Conservation (phyloP, 2,888 invertebrate genomes). For the Malthinus flaveolus region DNA sequence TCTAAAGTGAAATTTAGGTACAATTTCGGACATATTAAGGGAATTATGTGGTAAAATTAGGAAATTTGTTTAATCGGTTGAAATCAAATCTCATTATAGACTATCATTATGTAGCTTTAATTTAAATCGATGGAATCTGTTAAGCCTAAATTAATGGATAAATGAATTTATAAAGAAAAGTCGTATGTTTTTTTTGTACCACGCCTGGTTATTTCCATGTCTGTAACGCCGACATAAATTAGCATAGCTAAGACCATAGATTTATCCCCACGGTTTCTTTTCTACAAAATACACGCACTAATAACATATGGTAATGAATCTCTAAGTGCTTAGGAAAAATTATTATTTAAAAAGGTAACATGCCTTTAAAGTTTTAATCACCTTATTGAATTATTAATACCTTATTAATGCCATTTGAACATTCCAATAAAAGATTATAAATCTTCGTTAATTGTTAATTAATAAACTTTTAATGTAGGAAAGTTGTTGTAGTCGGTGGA, state of each 20-base stretch:
- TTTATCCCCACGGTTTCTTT: slow-evolving; percentile 22
- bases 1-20: too few relatives aligned
- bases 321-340: slow-evolving; percentile 24
- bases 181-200: slow-evolving; percentile 22
- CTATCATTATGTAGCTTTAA: too few relatives aligned
- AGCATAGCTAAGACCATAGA: slow-evolving; percentile 22
- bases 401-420: slow-evolving; percentile 5
- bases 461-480: too few relatives aligned
- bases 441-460: too few relatives aligned
- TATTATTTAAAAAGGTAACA: slow-evolving; percentile 22
- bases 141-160: neutral
- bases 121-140: too few relatives aligned
- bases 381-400: slow-evolving; percentile 16
- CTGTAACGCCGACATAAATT: slow-evolving; percentile 23
- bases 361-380: slow-evolving; percentile 8
- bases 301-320: slow-evolving; percentile 26
- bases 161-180: neutral
- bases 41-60: too few relatives aligned
- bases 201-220: slow-evolving; percentile 27
- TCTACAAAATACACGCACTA: slow-evolving; percentile 11
- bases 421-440: too few relatives aligned
- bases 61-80: too few relatives aligned
- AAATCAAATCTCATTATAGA: too few relatives aligned
- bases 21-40: too few relatives aligned
- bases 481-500: too few relatives aligned